Evolutionary conservation across 1,140 invertebrate genomes (phyloP), one percentile per base, ranked within the genome.

Genomic region (Drosophila malerkotliana): DNA sequence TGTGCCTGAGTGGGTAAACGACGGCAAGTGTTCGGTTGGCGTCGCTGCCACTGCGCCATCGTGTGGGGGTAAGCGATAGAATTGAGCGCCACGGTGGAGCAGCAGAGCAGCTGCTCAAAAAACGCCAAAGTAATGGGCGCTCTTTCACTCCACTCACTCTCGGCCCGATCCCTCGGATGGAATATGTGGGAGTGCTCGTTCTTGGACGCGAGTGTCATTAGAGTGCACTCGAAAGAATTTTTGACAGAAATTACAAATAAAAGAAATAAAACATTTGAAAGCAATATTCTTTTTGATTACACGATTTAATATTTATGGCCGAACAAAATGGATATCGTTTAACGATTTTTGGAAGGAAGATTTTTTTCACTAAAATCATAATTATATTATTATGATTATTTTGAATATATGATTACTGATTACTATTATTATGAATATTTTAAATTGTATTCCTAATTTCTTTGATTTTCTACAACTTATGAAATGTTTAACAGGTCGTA

Each of bases 131-230:
- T 85, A 81, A 85, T 87, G 60, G 57, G 68, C 73, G 60, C 49
- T 48, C 48, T 45, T 74, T 45, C 63, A 41, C 30, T 45, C 61
- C 71, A 74, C 69, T 47, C 48, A 34, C 39, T 51, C 15, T 45
- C 34, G 9, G 7, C 18, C 0, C 9, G 44, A 9, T 47, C 30
- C 14, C 30, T n/a, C 59, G 53, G 56, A 55, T 68, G 45, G 62
- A 34, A 15, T 51, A 82, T 83, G 82, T 83, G 83, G 83, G 79
- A 88, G 82, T 79, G 81, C 81, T 84, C 76, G 79, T 77, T 84
- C 72, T 77, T 66, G 48, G 49, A 26, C 28, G 68, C 77, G 71
- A 83, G 79, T 71, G 79, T 74, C 79, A 82, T 85, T 81, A 66
- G 60, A 51, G 48, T 60, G 59, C 44, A 47, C 44, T 47, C 18